Conservation (phyloP, 2,113 vertebrate species). For the Nothobranchius furzeri region DNA sequence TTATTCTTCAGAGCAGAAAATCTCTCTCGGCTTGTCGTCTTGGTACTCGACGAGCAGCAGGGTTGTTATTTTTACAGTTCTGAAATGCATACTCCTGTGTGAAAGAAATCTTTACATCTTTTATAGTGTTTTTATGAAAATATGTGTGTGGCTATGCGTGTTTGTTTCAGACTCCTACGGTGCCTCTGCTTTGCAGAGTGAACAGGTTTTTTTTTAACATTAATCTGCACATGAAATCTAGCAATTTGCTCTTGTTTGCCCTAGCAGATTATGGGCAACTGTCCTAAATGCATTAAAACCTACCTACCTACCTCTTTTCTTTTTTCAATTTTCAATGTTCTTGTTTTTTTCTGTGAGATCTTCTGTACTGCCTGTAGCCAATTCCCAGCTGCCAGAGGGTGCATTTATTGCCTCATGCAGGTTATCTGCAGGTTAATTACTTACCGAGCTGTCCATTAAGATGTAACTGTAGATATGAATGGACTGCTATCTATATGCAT, state of each 20-base stretch:
- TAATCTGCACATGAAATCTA: no score
- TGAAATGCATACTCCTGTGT: constrained; percentile 1
- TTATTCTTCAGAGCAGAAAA: constrained; percentile 69
- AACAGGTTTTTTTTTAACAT: background rate
- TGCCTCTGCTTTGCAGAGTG: constrained; percentile 1
- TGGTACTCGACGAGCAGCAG: constrained; percentile 37
- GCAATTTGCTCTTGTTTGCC: no score
- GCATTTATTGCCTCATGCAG: constrained; percentile 36
- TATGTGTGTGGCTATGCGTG: background rate
- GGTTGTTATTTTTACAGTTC: constrained; percentile 16
- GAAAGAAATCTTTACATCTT: background rate
- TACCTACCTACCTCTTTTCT: no score
- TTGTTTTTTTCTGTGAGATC: constrained; percentile 1
- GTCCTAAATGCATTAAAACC: no score
- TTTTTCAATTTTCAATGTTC: background rate
- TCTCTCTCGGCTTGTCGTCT: constrained; percentile 44
- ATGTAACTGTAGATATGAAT: constrained; percentile 28
- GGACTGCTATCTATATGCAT: constrained; percentile 4
- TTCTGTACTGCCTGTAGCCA: constrained; percentile 9
- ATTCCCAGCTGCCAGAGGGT: constrained; percentile 20
- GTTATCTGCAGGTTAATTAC: constrained; percentile 62
- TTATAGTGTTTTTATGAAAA: background rate
- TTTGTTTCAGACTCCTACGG: background rate
- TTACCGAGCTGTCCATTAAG: constrained; percentile 37
- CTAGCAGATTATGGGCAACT: no score